phyloP scores from a whole-genome alignment of 2,113 vertebrate species.

The Callospermophilus lateralis region DNA sequence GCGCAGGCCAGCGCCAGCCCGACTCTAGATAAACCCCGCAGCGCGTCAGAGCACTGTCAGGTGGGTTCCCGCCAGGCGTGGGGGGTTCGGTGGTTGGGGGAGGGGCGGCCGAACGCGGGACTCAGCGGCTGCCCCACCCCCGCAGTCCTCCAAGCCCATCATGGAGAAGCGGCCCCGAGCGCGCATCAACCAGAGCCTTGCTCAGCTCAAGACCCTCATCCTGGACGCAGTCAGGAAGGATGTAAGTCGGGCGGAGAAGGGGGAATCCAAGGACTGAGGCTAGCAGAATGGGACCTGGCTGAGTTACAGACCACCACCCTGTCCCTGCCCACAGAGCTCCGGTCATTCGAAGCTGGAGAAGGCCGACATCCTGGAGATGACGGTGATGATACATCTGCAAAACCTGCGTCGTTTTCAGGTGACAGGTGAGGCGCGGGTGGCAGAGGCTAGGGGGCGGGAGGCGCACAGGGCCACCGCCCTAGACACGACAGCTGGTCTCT shows the following conservation, averaged over 20 bases:
- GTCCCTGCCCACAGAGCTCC: conserved; percentile 89
- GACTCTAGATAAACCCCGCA: conserved; percentile 93
- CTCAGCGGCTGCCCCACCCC: not conserved
- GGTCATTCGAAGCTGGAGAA: conserved; percentile 96
- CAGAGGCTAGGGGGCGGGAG: conserved; percentile 81
- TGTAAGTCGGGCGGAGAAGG: conserved; percentile 84
- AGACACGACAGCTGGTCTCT: not conserved
- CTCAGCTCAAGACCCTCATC: conserved; percentile 94
- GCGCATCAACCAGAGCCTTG: conserved; percentile 93
- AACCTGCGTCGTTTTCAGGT: conserved; percentile 94
- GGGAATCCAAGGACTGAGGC: not conserved
- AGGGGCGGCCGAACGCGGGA: not conserved
- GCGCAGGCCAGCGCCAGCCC: conserved; percentile 91
- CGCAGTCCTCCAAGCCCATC: conserved; percentile 94
- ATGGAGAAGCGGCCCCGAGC: conserved; percentile 96
- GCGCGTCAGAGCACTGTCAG: conserved; percentile 94
- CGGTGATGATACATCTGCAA: conserved; percentile 94
- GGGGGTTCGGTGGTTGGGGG: too few species aligned
- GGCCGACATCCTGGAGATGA: conserved; percentile 96
- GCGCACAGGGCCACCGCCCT: not conserved
- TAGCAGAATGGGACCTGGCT: too few species aligned
- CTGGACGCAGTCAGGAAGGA: conserved; percentile 94
- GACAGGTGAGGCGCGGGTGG: conserved; percentile 88
- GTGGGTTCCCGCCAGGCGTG: conserved; percentile 72
- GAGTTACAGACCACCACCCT: not conserved